Conservation (phyloP, 1,140 invertebrate species). For the Thaumatotibia leucotreta region DNA sequence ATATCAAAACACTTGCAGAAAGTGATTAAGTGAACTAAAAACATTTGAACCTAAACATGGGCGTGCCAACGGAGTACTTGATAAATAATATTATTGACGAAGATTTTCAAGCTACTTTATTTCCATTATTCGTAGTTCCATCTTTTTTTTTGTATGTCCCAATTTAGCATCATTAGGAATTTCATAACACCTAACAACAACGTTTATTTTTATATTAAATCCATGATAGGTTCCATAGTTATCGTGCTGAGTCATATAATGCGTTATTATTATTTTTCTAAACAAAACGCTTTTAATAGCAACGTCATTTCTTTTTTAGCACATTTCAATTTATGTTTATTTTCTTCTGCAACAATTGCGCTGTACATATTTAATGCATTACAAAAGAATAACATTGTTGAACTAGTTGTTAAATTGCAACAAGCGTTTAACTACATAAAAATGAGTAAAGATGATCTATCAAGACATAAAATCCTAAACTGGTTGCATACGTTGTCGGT, state of each 20-base stretch:
- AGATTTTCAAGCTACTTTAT: background rate
- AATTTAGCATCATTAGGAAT: background rate
- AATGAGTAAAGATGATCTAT: background rate
- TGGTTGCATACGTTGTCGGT: background rate
- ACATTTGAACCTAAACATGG: background rate
- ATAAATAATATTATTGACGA: background rate
- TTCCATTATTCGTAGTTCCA: background rate
- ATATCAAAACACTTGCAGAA: too few species aligned
- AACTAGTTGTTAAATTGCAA: background rate
- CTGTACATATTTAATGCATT: background rate
- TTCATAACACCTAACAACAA: background rate
- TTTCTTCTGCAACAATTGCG: background rate
- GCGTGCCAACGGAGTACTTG: background rate
- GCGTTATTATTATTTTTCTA: background rate
- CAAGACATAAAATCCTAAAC: background rate
- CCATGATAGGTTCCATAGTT: background rate
- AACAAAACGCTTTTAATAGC: background rate
- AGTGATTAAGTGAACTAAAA: background rate
- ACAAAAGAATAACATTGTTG: background rate
- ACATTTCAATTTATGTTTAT: background rate
- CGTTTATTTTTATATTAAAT: background rate
- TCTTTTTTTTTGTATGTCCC: background rate
- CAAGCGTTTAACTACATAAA: background rate
- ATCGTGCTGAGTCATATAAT: background rate
- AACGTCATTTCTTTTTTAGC: background rate